phyloP scores from a whole-genome alignment of 2,797 vertebrate genomes.

The Muraenolepis orangiensis region DNA sequence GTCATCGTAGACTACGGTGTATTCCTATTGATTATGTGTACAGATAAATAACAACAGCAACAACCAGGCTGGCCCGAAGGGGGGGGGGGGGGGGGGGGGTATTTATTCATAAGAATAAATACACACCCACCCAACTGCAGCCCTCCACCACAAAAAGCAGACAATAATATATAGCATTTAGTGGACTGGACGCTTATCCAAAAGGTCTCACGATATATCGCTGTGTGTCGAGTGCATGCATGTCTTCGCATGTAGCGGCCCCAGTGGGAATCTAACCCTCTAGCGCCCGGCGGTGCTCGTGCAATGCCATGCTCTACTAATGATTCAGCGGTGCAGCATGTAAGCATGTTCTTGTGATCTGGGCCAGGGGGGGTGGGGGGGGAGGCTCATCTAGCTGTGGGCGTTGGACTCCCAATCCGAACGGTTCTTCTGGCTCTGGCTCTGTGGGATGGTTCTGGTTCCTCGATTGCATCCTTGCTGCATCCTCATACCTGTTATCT shows the following conservation, averaged over 20 bases:
- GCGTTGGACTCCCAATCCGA: neutral
- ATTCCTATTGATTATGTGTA: slow-evolving; percentile 13
- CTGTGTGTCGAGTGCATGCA: no score
- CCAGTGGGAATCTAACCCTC: neutral
- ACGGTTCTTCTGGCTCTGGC: no score
- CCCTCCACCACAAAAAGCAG: neutral
- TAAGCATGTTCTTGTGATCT: neutral
- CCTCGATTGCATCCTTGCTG: neutral
- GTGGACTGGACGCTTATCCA: no score
- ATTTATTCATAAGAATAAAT: neutral
- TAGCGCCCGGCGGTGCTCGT: neutral
- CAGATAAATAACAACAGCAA: slow-evolving; percentile 26
- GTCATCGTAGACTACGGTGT: slow-evolving; percentile 19
- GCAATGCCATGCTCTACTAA: neutral
- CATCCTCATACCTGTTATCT: neutral
- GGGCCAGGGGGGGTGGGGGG: neutral
- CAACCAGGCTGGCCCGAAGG: neutral
- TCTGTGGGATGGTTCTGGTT: no score
- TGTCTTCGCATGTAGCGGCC: no score
- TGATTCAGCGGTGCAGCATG: neutral
- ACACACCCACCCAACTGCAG: neutral
- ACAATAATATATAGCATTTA: neutral
- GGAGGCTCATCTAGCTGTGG: neutral
- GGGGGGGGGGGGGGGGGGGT: no score
- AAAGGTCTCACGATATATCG: no score